phyloP scores from a whole-genome alignment of 2,888 invertebrate species.

The Dusona sp. region DNA sequence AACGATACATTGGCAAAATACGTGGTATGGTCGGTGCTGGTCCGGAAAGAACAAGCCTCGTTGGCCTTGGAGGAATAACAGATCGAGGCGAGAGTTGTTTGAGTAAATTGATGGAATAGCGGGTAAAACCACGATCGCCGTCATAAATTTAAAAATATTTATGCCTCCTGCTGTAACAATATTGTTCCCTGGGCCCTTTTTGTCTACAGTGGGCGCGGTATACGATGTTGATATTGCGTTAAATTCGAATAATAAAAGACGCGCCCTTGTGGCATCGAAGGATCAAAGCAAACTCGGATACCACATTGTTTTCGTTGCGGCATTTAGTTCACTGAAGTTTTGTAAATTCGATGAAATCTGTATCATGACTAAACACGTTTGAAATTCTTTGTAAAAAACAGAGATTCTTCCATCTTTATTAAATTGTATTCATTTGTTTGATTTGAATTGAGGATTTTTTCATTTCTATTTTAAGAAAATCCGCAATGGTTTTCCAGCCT shows the following conservation, averaged over 20 bases:
- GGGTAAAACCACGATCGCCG: slow-evolving; percentile 44
- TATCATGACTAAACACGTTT: background rate
- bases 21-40: slow-evolving; percentile 28
- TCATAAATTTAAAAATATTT: slow-evolving; percentile 58
- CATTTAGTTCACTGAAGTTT: background rate
- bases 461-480: background rate
- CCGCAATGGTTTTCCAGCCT: background rate
- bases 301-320: background rate
- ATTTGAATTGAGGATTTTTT: background rate
- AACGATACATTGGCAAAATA: slow-evolving; percentile 31
- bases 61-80: slow-evolving; percentile 45
- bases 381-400: background rate
- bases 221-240: slow-evolving; percentile 43
- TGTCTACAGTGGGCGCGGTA: slow-evolving; percentile 15
- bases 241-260: slow-evolving; percentile 31
- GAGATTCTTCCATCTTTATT: background rate
- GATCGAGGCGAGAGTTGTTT: slow-evolving; percentile 16
- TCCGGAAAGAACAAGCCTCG: slow-evolving; percentile 2
- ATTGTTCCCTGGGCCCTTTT: slow-evolving; percentile 10
- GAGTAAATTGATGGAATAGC: slow-evolving; percentile 9
- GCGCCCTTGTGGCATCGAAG: background rate
- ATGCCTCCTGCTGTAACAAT: slow-evolving; percentile 32
- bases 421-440: background rate
- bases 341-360: background rate
- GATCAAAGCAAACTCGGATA: background rate